phyloP scores from a whole-genome alignment of 2,888 invertebrate species.

The Sphaerophoria rueppellii region DNA sequence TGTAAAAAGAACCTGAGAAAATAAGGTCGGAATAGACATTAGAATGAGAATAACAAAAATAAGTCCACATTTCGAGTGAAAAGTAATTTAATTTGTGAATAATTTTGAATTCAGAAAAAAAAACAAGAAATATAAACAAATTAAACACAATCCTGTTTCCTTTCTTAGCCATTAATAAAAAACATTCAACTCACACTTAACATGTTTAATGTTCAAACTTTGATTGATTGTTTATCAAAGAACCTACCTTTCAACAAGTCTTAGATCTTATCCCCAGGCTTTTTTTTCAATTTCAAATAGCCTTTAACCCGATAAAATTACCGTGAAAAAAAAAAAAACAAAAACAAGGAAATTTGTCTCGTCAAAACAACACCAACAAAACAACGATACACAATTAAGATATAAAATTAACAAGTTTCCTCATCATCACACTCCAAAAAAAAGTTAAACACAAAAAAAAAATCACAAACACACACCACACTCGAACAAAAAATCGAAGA shows the following conservation, averaged over 20 bases:
- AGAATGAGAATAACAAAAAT: too few species aligned
- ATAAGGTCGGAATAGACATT: too few species aligned
- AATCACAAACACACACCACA: neutral
- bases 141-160: too few species aligned
- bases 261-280: neutral
- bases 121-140: too few species aligned
- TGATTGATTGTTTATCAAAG: too few species aligned
- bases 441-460: neutral
- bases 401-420: slow-evolving; percentile 25
- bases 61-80: too few species aligned
- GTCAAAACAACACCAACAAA: slow-evolving; percentile 19
- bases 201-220: too few species aligned
- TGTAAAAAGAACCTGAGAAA: too few species aligned
- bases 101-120: too few species aligned
- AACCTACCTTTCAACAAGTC: neutral
- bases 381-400: slow-evolving; percentile 25
- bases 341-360: slow-evolving; percentile 22
- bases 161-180: too few species aligned
- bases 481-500: neutral
- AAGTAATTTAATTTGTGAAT: too few species aligned
- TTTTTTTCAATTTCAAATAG: neutral
- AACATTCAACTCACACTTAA: too few species aligned
- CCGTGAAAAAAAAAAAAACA: neutral
- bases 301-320: neutral
- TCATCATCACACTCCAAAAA: neutral